Evolutionary conservation across 2,113 vertebrate genomes (phyloP), one percentile per base, ranked within the genome.

Genomic region (Poecile atricapillus): DNA sequence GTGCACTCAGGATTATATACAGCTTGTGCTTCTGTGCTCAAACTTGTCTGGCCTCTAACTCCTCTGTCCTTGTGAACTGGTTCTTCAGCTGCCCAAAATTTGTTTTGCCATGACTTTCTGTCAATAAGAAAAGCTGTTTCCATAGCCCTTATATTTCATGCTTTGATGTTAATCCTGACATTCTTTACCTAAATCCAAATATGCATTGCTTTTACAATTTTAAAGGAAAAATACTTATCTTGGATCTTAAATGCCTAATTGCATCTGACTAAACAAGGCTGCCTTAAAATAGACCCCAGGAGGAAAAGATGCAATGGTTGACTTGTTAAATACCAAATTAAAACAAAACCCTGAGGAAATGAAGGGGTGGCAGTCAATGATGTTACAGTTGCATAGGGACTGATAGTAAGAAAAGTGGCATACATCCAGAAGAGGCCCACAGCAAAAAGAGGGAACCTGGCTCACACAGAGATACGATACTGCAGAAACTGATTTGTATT

Each of bases 331-430:
- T 78, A 91, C 50, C 37, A 64, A 81, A 70, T 30, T 69, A 78
- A 85, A 90, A 78, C 88, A 93, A 95, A 90, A 41, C 65, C 49
- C 79, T 33, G 41, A 83, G 71, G 80, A 91, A 91, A 88, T 74
- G 81, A 84, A 93, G 64, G 86, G 50, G 52, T 80, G 70, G 81
- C 18, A 44, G 81, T 64, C 56, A 58, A n/a, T 77, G 50, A 39
- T 87, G 90, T 82, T 94, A 93, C 83, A 92, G 93, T 96, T 94
- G 93, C 94, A 82, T 76, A 47, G 95, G 89, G 50, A 47, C 52
- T 65, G 81, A 90, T 75, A 59, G 94, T 85, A 68, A 87, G 53
- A 90, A 64, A 88, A 71, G 64, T 93, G 95, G 94, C 92, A 15
- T 30, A 5, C 23, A 41, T 84, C 90, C 93, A 95, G 92, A 21